A percentile compares a stretch with the other conserved stretches of the same genome.
phyloP scores from a whole-genome alignment of 2,113 vertebrate species.

The Paratilapia polleni region DNA sequence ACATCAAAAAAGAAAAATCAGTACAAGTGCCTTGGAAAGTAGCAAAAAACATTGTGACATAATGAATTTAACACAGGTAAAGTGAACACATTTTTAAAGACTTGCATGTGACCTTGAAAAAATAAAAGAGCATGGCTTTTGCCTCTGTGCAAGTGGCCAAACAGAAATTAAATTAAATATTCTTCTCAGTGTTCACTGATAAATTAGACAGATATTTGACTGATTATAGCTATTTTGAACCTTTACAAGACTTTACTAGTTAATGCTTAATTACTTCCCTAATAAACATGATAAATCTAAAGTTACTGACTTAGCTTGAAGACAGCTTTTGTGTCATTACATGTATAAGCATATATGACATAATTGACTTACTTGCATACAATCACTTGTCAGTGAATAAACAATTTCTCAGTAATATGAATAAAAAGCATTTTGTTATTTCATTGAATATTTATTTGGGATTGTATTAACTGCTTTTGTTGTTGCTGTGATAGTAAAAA shows the following conservation, averaged over 20 bases:
- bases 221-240: too few relatives aligned
- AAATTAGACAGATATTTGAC: too few relatives aligned
- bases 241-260: too few relatives aligned
- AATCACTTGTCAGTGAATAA: not conserved
- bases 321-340: not conserved
- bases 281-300: too few relatives aligned
- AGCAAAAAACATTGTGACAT: not conserved
- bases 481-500: not conserved
- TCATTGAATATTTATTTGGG: accelerated
- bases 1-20: not conserved
- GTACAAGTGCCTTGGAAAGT: not conserved
- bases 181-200: too few relatives aligned
- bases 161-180: too few relatives aligned
- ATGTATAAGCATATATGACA: not conserved
- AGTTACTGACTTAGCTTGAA: too few relatives aligned
- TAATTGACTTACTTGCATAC: not conserved
- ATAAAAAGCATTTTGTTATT: too few relatives aligned
- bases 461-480: not conserved
- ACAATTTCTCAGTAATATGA: not conserved
- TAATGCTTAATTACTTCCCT: too few relatives aligned
- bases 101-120: not conserved
- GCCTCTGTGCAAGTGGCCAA: not conserved
- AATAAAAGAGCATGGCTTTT: not conserved
- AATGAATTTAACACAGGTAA: not conserved
- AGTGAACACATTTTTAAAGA: not conserved